A percentile compares a stretch with the other conserved stretches of the same genome.
phyloP scores from a whole-genome alignment of 1,140 invertebrate species.

The Drosophila ohnishii region DNA sequence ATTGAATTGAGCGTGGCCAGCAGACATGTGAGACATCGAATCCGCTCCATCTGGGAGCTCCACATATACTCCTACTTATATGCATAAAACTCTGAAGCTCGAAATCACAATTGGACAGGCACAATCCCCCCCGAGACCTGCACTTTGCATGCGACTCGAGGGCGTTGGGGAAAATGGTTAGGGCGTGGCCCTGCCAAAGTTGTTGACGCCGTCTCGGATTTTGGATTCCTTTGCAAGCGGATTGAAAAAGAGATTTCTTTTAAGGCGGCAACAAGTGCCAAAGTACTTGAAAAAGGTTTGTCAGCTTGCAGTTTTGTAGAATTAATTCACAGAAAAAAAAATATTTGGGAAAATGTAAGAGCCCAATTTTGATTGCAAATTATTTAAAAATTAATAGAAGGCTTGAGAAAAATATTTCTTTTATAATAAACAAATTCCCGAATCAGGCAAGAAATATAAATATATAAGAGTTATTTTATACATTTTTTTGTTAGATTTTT shows the following conservation, averaged over 20 bases:
- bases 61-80: conserved; percentile 9
- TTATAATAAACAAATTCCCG: not conserved
- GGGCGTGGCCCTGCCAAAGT: conserved; percentile 53
- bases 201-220: conserved; percentile 33
- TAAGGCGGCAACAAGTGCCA: conserved; percentile 55
- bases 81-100: not conserved
- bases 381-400: too few relatives aligned
- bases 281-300: conserved; percentile 15
- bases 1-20: conserved; percentile 64
- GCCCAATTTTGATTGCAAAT: too few relatives aligned
- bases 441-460: not conserved
- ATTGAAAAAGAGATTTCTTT: conserved; percentile 14
- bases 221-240: conserved; percentile 22
- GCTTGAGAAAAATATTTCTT: not conserved
- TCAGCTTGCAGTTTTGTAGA: conserved; percentile 21
- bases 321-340: conserved; percentile 1
- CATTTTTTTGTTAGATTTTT: not conserved
- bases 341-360: too few relatives aligned
- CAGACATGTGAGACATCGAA: conserved; percentile 54
- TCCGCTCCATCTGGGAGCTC: conserved; percentile 27
- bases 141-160: conserved; percentile 49
- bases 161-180: conserved; percentile 36
- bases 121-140: conserved; percentile 21
- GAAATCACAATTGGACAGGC: conserved; percentile 8
- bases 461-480: not conserved